Conservation (phyloP, 53 echinoderm and acorn worm genomes). For the Holothuria scabra region DNA sequence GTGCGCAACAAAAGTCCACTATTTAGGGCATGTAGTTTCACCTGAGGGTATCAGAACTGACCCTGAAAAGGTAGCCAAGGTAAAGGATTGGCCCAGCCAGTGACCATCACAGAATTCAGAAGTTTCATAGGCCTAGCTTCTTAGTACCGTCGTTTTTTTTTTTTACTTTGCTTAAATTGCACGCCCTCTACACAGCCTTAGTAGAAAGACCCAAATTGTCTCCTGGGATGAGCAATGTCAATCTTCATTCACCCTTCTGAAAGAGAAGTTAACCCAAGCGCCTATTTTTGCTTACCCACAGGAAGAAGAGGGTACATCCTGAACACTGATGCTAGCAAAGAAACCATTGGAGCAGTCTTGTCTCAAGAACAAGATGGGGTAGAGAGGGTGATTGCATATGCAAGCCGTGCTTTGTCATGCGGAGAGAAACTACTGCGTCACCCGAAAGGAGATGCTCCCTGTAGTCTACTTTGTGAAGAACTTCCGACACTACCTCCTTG, state of each 20-base stretch:
- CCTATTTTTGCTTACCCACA: conserved; percentile 42
- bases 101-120: conserved; percentile 46
- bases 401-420: conserved; percentile 46
- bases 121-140: conserved; percentile 64
- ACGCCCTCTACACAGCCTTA: conserved; percentile 51
- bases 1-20: conserved; percentile 35
- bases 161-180: conserved; percentile 52
- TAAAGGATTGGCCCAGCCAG: conserved; percentile 51
- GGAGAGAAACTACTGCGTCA: conserved; percentile 23
- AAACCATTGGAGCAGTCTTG: conserved; percentile 61
- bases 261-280: too few species aligned
- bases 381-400: too few species aligned
- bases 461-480: neutral
- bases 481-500: neutral
- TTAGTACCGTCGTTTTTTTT: conserved; percentile 57
- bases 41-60: too few species aligned
- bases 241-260: too few species aligned
- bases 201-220: too few species aligned
- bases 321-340: conserved; percentile 59
- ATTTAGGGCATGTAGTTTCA: conserved; percentile 57
- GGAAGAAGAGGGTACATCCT: conserved; percentile 42
- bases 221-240: conserved; percentile 35
- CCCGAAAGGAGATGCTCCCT: too few species aligned
- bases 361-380: too few species aligned
- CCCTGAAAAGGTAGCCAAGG: conserved; percentile 7